Conservation (phyloP, 2,888 invertebrate species). For the Chloroclysta siterata region DNA sequence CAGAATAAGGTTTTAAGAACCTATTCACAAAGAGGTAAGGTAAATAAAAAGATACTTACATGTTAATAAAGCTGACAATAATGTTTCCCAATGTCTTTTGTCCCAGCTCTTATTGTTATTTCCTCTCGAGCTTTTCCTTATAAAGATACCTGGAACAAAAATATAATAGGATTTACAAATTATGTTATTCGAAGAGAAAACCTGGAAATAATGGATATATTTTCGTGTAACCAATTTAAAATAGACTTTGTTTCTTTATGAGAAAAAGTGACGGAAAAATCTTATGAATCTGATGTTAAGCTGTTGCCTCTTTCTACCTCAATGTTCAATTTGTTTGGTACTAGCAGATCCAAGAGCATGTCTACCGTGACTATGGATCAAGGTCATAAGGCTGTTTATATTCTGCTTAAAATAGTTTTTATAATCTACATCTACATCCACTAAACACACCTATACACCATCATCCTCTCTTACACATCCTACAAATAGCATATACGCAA, state of each 20-base stretch:
- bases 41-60: conserved; percentile 18
- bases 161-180: conserved; percentile 14
- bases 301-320: too few species aligned
- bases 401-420: too few species aligned
- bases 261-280: not conserved
- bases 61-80: conserved; percentile 18
- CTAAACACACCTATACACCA: too few species aligned
- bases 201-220: conserved; percentile 2
- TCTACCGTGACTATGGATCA: too few species aligned
- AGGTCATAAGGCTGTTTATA: too few species aligned
- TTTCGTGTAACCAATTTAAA: conserved; percentile 3
- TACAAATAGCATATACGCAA: too few species aligned
- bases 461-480: too few species aligned
- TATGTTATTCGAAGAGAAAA: not conserved
- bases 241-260: not conserved
- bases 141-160: conserved; percentile 21
- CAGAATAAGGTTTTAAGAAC: not conserved
- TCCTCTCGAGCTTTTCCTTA: conserved; percentile 8
- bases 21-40: not conserved
- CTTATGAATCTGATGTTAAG: too few species aligned
- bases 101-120: conserved; percentile 7
- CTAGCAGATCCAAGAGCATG: too few species aligned
- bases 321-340: too few species aligned
- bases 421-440: too few species aligned
- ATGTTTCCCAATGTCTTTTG: conserved; percentile 14